Base-by-base conservation (phyloP, 2,797 vertebrate species). In the Mus minutoides region DNA sequence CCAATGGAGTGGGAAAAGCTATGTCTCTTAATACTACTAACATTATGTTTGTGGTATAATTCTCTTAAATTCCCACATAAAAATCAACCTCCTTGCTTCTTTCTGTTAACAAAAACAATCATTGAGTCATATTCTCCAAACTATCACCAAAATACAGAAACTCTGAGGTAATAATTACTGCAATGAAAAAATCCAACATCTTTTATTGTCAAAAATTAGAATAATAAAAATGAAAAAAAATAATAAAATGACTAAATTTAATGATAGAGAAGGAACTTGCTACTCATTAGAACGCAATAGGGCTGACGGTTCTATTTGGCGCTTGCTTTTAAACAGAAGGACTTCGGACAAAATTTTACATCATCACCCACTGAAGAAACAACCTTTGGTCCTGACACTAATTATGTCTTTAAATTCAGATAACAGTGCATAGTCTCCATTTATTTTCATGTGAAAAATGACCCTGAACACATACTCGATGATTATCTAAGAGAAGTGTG, bases 111-210 rank as follows among this genome's bases (percentile, higher is more conserved):
- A 71, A 85, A 88, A 89, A 62, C 1, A 79, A 22, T 16, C 64
- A 54, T 54, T n/a, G 26, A 2, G 22, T 21, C 86, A 78, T 54
- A 10, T 58, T 77, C 88, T n/a, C 21, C 4, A 88, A 91, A 78
- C 60, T 80, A 31, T 34, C 54, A 87, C 40, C 46, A 87, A 78
- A 49, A 43, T 10, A 37, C 29, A 94, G 71, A 93, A 79, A 73
- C 3, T 21, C 12, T 71, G 82, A 92, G 78, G n/a, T 12, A 56
- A 56, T 43, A 71, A 58, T 49, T 54, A 64, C n/a, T 64, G 1
- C 19, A 78, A 7, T 3, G 60, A 40, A 79, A 58, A 6, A 82
- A 14, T 73, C 46, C 29, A 19, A 71, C 10, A 22, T 21, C 3
- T 31, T 92, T 54, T 22, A 5, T 34, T 34, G 26, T 24, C 43